Evolutionary conservation across 2,888 invertebrate species (phyloP), one percentile per base, ranked within the genome.

Genomic region (Polydrusus cervinus): DNA sequence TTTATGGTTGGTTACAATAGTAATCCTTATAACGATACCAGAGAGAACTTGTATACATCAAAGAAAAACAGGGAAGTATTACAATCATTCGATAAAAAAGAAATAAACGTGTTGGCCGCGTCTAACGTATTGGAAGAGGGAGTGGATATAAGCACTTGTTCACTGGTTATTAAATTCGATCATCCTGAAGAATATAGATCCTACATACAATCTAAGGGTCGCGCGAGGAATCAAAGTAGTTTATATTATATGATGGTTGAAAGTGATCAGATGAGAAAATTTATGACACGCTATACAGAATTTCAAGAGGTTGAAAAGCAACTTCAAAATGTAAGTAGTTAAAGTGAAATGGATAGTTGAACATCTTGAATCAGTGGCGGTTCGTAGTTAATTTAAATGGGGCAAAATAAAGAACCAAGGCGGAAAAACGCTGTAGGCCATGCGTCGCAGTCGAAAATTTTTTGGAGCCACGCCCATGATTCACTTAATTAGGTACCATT

Each of bases 151-250:
- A 93, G 93, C 2, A 90, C 91, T 34, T 98, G 98, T 84, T 92
- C 94, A 77, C 87, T 95, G 49, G 93, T 97, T 0, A 82, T 97
- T 16, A 90, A 93, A 64, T 95, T 93, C 83, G 95, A 96, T 83
- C 84, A 87, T 0, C 90, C 94, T 0, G 84, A 88, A 65, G 93
- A 94, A 81, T 95, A 94, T 80, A 73, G 95, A 62, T 93, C 95
- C 0, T 98, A 97, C 83, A 91, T 97, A 47, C 97, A 97, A 86
- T 94, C 96, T 76, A 96, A 97, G 90, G 97, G 96, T 81, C 90
- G 98, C 70, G 97, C 97, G 0, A 89, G 95, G n/a, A 89, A 90
- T 80, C 83, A 84, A 3, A 85, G 89, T 0, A 92, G 95, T n/a
- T 86, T 86, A 10, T 95, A 89, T 80, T 87, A 91, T 0, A 86